Base-by-base conservation (phyloP, 2,797 vertebrate genomes). In the Chelon labrosus region DNA sequence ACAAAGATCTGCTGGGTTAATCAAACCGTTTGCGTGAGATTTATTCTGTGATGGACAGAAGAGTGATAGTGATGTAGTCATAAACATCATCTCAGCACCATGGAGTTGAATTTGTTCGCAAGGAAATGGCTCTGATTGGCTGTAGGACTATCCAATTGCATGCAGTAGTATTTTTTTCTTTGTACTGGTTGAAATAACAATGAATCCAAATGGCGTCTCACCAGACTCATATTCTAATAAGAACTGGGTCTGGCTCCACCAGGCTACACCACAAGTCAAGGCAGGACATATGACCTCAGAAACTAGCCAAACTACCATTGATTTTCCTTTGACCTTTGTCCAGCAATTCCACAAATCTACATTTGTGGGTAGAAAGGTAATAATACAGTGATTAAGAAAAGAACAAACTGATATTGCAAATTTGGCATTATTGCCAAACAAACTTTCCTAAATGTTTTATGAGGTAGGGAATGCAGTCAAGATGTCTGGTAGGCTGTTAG, bases 361-460 rank as follows among this genome's bases (percentile, higher is more conserved):
- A 68, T 9, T 9, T 61, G 11, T 27, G 37, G 52, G 46, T 17
- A 35, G 17, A 27, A 10, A 56, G 19, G 8, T 19, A 37, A 66
- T 42, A 16, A 66, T 49, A 13, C 20, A 31, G 7, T 25, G 53
- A 13, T 14, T 12, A 10, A 54, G 31, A 52, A 57, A 37, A 67
- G 7, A 20, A 31, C 13, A 70, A 22, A 16, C 39, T 65, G n/a
- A 11, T 69, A 19, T 54, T 10, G 12, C 25, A 38, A 39, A 25
- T 38, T 75, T 73, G 3, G 46, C 8, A 70, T 42, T 62, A 46
- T 51, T 64, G 51, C 39, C 46, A 52, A 56, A 67, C 20, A 55
- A 38, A 46, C 37, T 6, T 3, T 19, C 41, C 16, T 12, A 42
- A 52, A 65, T 11, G 64, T 55, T 70, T 69, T 47, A 64, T 19